Evolutionary conservation across 2,888 invertebrate species (phyloP), one percentile per base, ranked within the genome.

Genomic region (Saturnia pavonia): DNA sequence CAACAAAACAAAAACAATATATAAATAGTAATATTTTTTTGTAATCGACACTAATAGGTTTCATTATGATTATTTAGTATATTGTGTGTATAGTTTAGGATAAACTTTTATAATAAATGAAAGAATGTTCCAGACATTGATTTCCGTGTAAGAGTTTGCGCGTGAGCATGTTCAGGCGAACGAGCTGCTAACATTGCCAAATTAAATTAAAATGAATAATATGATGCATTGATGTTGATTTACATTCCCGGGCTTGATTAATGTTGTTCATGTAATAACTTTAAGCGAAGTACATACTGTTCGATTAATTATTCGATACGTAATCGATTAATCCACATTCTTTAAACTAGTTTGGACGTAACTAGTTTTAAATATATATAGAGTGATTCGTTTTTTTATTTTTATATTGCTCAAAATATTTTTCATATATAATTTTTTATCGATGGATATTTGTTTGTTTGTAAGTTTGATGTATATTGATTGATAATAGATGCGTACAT

Each of bases 361-460:
- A 22, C 22, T 67, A 70, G 67, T 42, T 51, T 70, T 51, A 51
- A 14, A 11, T 51, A 54, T 45, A 51, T 65, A 65, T 88, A 86
- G 87, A 89, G 91, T 90, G 90, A 89, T 90, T 91, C 85, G 85
- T 91, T 91, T 89, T 65, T 90, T 91, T 92, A 89, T 91, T 91
- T 93, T 93, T 92, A 88, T 92, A 92, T 93, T 92, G 92, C 92
- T 92, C 92, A 93, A 93, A 88, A 82, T 88, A 57, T 57, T 57
- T 57, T 54, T 57, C 57, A 25, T 27, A 87, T 91, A 88, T 88
- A 86, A 87, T 84, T 80, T 69, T 69, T 60, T 67, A 68, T 68
- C 22, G 84, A 84, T 85, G 82, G 60, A 22, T 67, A 80, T 84
- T 89, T 88, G 90, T 92, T 91, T 91, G 89, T 86, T 88, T 76